Conservation (phyloP, 2,113 vertebrate genomes). For the Sebastes schlegelii region DNA sequence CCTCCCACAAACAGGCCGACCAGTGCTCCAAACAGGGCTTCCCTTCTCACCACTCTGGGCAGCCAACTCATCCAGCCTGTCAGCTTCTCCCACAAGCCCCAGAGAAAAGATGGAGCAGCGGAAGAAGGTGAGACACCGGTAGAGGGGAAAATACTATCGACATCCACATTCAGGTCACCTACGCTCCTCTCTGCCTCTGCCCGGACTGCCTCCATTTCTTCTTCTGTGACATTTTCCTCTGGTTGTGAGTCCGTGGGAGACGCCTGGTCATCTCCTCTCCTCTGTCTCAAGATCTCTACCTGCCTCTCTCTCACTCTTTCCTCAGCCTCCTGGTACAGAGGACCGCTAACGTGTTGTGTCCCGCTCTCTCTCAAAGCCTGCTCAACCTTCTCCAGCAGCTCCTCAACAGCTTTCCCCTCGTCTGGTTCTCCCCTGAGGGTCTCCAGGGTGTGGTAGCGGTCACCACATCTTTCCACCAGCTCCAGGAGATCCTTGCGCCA, state of each 20-base stretch:
- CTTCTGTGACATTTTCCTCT: slow-evolving; percentile 34
- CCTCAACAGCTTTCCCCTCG: slow-evolving; percentile 52
- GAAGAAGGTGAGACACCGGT: slow-evolving; percentile 24
- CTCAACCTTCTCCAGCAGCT: slow-evolving; percentile 83
- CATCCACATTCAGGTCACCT: slow-evolving; percentile 52
- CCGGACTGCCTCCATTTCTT: slow-evolving; percentile 61
- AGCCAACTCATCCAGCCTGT: slow-evolving; percentile 69
- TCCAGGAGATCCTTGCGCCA: slow-evolving; percentile 76
- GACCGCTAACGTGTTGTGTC: slow-evolving; percentile 63
- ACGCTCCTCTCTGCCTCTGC: slow-evolving; percentile 72
- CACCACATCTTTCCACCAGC: slow-evolving; percentile 75
- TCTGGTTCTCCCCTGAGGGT: slow-evolving; percentile 19
- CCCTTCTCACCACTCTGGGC: slow-evolving; percentile 70
- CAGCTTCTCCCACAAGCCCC: slow-evolving; percentile 77
- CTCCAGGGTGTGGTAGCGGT: slow-evolving; percentile 76
- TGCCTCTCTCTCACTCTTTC: slow-evolving; percentile 57
- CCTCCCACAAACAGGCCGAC: slow-evolving; percentile 84
- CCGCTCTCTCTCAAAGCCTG: slow-evolving; percentile 62
- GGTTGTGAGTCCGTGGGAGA: slow-evolving; percentile 1
- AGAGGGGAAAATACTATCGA: slow-evolving; percentile 46
- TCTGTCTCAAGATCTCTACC: slow-evolving; percentile 45
- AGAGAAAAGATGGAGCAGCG: slow-evolving; percentile 48
- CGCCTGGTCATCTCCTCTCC: slow-evolving; percentile 16
- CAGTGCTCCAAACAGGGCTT: slow-evolving; percentile 80
- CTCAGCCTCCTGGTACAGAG: slow-evolving; percentile 71